Evolutionary conservation across 2,888 invertebrate species (phyloP).

Genomic region (Platycheirus rosarum): DNA sequence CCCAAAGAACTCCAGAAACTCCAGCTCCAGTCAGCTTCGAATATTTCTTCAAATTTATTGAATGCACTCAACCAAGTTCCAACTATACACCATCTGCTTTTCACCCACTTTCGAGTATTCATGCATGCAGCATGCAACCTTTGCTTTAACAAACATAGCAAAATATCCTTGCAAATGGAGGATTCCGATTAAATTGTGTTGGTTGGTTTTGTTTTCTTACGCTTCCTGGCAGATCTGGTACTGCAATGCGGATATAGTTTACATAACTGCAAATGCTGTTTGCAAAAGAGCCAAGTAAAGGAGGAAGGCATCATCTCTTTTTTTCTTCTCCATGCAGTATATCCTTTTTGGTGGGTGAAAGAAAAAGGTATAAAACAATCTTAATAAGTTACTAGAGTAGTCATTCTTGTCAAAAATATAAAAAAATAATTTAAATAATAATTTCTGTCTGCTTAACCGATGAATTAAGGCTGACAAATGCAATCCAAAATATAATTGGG

Average conservation of each 20-base stretch:
- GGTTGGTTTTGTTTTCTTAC: slow-evolving; percentile 19
- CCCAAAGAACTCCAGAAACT: too few species aligned
- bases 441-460: too few species aligned
- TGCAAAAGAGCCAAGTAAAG: not conserved
- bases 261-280: not conserved
- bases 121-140: not conserved
- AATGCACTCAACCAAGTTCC: not conserved
- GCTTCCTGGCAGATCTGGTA: slow-evolving; percentile 22
- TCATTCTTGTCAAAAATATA: too few species aligned
- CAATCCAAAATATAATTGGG: too few species aligned
- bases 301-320: too few species aligned
- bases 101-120: not conserved
- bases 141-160: not conserved
- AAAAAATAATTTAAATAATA: too few species aligned
- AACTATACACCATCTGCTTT: not conserved
- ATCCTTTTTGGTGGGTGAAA: too few species aligned
- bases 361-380: too few species aligned
- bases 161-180: not conserved
- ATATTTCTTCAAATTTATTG: not conserved
- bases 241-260: slow-evolving; percentile 36
- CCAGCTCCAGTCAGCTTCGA: too few species aligned
- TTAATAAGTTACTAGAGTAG: too few species aligned
- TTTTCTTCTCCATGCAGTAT: too few species aligned
- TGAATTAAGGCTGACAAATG: too few species aligned
- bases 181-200: not conserved